Conservation (phyloP, 2,113 vertebrate genomes). For the Trichomycterus rosablanca region DNA sequence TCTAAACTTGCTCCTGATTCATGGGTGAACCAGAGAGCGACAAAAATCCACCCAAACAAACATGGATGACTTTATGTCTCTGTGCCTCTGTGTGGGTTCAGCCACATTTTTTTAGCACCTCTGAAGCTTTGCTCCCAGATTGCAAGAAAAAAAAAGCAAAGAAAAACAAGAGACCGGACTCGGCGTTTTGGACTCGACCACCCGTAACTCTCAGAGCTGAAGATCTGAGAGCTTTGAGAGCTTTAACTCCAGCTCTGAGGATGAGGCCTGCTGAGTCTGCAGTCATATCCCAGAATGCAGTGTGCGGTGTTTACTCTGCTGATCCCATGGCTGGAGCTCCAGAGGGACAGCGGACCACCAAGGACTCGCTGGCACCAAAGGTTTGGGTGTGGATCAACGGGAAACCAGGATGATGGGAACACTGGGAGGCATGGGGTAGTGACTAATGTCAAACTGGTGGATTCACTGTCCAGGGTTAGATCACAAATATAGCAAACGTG, state of each 20-base stretch:
- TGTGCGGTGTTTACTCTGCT: conserved; percentile 36
- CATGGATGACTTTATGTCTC: background rate
- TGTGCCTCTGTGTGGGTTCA: conserved; percentile 16
- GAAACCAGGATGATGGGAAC: conserved; percentile 48
- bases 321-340: conserved; percentile 25
- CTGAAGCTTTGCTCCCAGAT: conserved; percentile 5
- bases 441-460: conserved; percentile 17
- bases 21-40: background rate
- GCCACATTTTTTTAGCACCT: conserved; percentile 25
- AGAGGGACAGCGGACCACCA: conserved; percentile 30
- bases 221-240: conserved; percentile 61
- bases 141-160: background rate
- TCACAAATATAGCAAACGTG: too few relatives aligned
- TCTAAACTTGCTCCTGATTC: background rate
- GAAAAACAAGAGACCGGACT: conserved; percentile 6
- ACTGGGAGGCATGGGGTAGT: conserved; percentile 43
- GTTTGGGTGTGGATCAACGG: conserved; percentile 33
- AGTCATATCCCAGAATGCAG: conserved; percentile 28
- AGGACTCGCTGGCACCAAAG: conserved; percentile 9
- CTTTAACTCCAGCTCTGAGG: conserved; percentile 61
- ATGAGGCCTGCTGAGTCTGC: conserved; percentile 40
- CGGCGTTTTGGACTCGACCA: conserved; percentile 31
- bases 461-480: conserved; percentile 4
- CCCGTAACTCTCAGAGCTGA: conserved; percentile 27
- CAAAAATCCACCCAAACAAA: conserved; percentile 3